Evolutionary conservation across 2,113 vertebrate genomes (phyloP), one percentile per base, ranked within the genome.

Genomic region (Piaya cayana): DNA sequence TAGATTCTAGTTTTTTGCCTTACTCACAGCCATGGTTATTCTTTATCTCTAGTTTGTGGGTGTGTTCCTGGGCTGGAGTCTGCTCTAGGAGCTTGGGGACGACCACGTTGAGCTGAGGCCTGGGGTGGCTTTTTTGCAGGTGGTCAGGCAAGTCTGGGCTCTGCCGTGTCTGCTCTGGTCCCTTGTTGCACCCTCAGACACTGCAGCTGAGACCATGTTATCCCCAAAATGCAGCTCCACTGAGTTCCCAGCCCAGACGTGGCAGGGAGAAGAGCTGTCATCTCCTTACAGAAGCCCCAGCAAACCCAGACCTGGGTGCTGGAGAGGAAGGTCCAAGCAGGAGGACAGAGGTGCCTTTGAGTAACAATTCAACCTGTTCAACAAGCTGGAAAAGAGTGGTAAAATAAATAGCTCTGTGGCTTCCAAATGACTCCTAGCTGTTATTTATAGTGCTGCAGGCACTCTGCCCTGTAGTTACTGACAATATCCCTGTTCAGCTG

Each of bases 391-490:
- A 93, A 81, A 92, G 36, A 83, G 84, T 43, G 74, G 86, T 75
- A 74, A 92, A 94, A 95, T 86, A 95, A 96, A 92, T 91, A 89
- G 90, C 39, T 83, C 71, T 30, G 68, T 62, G 88, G 71, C 89
- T 92, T 97, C 91, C 86, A 91, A 87, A 32, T 68, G 69, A 67
- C 88, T 92, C 58, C 53, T 5, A 6, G 65, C 80, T 37, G 86
- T 95, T 95, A 97, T 95, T 97, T 94, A 92, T 95, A 87, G 86
- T 1, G 4, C 62, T 34, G 62, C 5, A 77, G 94, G 94, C 94
- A 45, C 74, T 34, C 15, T 92, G 93, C 95, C 93, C 83, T 1
- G 3, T 0, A 2, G 74, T 27, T 1, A 0, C 69, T 84, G 91
- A 93, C 96, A 95, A 75, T 95, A 43, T 82, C 56, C 81, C 88